Evolutionary conservation across 2,888 invertebrate genomes (phyloP).

Genomic region (Ctenicera cuprea): DNA sequence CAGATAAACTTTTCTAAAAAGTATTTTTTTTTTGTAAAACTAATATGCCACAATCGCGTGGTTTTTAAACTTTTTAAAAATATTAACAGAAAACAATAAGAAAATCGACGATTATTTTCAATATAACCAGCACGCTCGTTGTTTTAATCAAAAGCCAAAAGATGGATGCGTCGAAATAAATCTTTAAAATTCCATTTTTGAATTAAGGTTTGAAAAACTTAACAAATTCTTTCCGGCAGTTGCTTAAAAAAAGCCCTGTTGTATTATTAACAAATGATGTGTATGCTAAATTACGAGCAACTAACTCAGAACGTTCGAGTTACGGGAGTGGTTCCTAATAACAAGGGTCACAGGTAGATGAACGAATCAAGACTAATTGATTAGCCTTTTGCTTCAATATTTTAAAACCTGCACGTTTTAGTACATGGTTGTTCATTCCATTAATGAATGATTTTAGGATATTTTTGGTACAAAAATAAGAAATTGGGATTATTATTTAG

Average conservation of each 20-base stretch:
- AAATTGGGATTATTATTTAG: too few species aligned
- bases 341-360: conserved; percentile 26
- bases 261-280: conserved; percentile 29
- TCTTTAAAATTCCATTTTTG: not conserved
- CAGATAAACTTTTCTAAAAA: too few species aligned
- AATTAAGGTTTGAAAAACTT: conserved; percentile 13
- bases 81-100: too few species aligned
- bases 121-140: too few species aligned
- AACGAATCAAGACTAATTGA: not conserved
- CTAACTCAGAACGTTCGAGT: not conserved
- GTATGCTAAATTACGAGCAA: conserved; percentile 25
- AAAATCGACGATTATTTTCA: not conserved
- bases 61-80: too few species aligned
- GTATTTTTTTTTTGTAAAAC: too few species aligned
- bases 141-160: not conserved
- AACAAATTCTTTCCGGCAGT: conserved; percentile 28
- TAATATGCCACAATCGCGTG: too few species aligned
- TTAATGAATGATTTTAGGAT: too few species aligned
- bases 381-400: too few species aligned
- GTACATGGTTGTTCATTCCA: too few species aligned
- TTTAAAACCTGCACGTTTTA: too few species aligned
- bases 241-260: conserved; percentile 20
- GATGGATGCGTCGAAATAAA: not conserved
- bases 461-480: too few species aligned
- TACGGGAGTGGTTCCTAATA: conserved; percentile 11